These are phyloP conservation scores for Sebastes miniatus DNA, from an alignment of 2,797 vertebrate species.

Conservation along the genomic window DNA sequence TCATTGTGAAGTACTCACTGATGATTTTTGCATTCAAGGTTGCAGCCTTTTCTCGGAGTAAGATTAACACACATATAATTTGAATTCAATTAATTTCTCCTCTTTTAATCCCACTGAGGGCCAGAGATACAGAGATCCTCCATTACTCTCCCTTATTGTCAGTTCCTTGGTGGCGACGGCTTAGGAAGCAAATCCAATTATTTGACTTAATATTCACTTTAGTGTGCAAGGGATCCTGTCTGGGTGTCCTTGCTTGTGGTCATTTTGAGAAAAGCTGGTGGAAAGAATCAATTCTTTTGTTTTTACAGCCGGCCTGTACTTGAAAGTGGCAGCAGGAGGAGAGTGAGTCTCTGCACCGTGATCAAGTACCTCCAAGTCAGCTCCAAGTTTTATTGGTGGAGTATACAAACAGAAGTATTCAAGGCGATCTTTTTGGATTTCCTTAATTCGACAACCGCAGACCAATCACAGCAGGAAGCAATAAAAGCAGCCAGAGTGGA, in stretches of 20 bases:
- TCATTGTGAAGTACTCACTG: constrained; percentile 62
- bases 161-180: constrained; percentile 55
- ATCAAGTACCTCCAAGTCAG: constrained; percentile 10
- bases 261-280: constrained; percentile 42
- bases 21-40: constrained; percentile 62
- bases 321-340: constrained; percentile 4
- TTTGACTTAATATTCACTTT: constrained; percentile 77
- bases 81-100: constrained; percentile 74
- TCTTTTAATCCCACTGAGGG: constrained; percentile 65
- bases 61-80: constrained; percentile 76
- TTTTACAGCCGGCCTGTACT: neutral
- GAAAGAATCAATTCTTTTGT: constrained; percentile 43
- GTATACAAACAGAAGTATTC: neutral
- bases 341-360: neutral
- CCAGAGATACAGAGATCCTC: constrained; percentile 67
- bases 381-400: neutral
- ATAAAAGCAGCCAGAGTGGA: neutral
- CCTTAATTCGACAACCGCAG: constrained; percentile 16
- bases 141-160: constrained; percentile 59
- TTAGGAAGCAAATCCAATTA: constrained; percentile 77
- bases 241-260: constrained; percentile 60
- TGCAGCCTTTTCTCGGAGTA: constrained; percentile 51
- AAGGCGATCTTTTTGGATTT: constrained; percentile 6
- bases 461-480: neutral
- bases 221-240: constrained; percentile 45